Percentiles rank a stretch among this genome's conserved stretches.
Conservation (phyloP, 2,888 invertebrate species). For the Anthoptus insignis region DNA sequence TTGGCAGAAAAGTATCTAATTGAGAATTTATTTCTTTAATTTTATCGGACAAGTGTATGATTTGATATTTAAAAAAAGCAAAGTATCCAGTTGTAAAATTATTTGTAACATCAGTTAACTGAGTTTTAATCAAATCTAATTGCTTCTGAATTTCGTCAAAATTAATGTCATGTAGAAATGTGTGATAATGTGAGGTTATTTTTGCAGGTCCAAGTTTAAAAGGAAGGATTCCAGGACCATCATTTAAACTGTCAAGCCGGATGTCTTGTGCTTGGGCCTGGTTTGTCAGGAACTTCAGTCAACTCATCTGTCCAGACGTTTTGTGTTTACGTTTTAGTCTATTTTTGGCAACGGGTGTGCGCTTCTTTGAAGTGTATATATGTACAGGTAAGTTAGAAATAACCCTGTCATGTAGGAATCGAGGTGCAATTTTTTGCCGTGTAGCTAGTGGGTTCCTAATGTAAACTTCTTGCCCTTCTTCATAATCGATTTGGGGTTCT, state of each 20-base stretch:
- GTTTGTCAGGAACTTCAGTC: slow-evolving; percentile 3
- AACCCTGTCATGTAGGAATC: slow-evolving; percentile 24
- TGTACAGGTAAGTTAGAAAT: slow-evolving; percentile 28
- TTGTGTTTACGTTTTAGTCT: slow-evolving; percentile 19
- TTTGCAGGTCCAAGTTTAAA: slow-evolving; percentile 45
- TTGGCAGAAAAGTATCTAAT: slow-evolving; percentile 7
- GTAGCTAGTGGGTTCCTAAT: slow-evolving; percentile 30
- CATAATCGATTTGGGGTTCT: slow-evolving; percentile 41
- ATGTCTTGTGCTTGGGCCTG: slow-evolving; percentile 36
- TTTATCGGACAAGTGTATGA: background rate
- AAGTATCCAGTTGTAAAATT: background rate
- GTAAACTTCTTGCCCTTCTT: slow-evolving; percentile 40
- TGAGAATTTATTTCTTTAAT: background rate
- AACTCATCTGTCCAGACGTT: slow-evolving; percentile 28
- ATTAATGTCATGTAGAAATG: slow-evolving; percentile 37
- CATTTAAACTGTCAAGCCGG: slow-evolving; percentile 40
- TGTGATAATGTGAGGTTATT: slow-evolving; percentile 48
- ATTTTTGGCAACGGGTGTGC: slow-evolving; percentile 17
- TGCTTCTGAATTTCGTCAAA: slow-evolving; percentile 9
- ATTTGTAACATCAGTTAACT: slow-evolving; percentile 4
- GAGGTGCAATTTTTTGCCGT: slow-evolving; percentile 15
- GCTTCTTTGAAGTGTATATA: slow-evolving; percentile 6
- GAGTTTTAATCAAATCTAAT: slow-evolving; percentile 15
- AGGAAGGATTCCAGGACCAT: slow-evolving; percentile 38
- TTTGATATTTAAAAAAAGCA: background rate